These are phyloP conservation scores for Pachycephus smyrnensis DNA, from an alignment of 2,888 invertebrate species.

Conservation along the genomic window DNA sequence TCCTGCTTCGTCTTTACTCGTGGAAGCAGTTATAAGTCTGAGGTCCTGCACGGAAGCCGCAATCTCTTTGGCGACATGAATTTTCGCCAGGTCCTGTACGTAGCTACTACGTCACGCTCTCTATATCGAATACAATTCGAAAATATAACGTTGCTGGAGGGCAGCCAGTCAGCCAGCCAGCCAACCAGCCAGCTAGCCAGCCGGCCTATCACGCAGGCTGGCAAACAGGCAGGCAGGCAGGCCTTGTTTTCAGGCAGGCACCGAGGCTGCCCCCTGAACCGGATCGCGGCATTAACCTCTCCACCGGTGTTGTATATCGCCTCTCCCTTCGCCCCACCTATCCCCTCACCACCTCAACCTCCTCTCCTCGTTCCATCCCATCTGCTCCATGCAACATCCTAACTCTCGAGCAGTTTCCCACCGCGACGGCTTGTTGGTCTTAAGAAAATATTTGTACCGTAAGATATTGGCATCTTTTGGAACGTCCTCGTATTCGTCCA, in stretches of 20 bases:
- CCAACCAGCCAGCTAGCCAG: background rate
- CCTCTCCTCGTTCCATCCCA: slow-evolving; percentile 5
- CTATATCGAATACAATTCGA: slow-evolving; percentile 14
- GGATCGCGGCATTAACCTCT: slow-evolving; percentile 63
- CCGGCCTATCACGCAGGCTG: slow-evolving; percentile 19
- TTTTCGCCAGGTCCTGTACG: background rate
- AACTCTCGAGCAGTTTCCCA: slow-evolving; percentile 17
- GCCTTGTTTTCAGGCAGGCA: slow-evolving; percentile 52
- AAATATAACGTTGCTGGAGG: slow-evolving; percentile 20
- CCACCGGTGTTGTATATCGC: slow-evolving; percentile 47
- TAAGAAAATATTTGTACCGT: slow-evolving; percentile 12
- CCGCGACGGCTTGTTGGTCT: slow-evolving; percentile 6
- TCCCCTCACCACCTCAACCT: slow-evolving; percentile 23
- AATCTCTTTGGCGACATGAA: background rate
- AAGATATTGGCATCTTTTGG: background rate
- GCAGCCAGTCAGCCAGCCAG: slow-evolving; percentile 8
- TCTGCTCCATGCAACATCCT: slow-evolving; percentile 19
- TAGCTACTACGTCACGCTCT: background rate
- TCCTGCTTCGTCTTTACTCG: background rate
- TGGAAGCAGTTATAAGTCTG: background rate
- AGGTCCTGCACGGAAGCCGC: background rate
- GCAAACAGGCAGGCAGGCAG: slow-evolving; percentile 23
- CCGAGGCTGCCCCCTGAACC: slow-evolving; percentile 61
- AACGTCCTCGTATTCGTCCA: background rate
- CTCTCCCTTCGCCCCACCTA: slow-evolving; percentile 29